phyloP scores from a whole-genome alignment of 2,888 invertebrate genomes.

The Monochamus alternatus region DNA sequence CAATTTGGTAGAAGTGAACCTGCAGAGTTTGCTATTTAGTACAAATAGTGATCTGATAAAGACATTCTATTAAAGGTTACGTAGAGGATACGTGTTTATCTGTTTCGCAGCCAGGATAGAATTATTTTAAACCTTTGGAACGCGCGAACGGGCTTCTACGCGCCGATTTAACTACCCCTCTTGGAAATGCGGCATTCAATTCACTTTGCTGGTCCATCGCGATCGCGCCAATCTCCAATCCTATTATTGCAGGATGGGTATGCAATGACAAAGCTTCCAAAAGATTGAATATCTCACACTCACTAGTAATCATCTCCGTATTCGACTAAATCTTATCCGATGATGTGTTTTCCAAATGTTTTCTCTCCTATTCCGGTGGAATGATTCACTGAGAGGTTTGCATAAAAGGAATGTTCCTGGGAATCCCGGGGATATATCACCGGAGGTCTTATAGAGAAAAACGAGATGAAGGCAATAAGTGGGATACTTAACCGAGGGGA shows the following conservation, averaged over 20 bases:
- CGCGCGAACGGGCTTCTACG: conserved; percentile 2
- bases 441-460: conserved; percentile 10
- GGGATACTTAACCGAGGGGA: conserved; percentile 11
- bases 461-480: conserved; percentile 20
- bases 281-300: conserved; percentile 58
- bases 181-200: conserved; percentile 57
- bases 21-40: too few species aligned
- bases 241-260: conserved; percentile 60
- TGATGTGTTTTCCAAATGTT: conserved; percentile 50
- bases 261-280: conserved; percentile 60
- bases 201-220: conserved; percentile 60
- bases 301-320: conserved; percentile 53
- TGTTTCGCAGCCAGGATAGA: neutral
- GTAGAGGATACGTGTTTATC: neutral
- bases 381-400: conserved; percentile 30
- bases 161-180: conserved; percentile 46
- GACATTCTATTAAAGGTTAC: too few species aligned
- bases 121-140: neutral
- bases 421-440: conserved; percentile 23
- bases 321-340: conserved; percentile 50
- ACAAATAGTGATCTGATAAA: too few species aligned
- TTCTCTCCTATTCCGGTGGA: conserved; percentile 45
- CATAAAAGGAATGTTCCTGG: conserved; percentile 29
- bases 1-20: too few species aligned
- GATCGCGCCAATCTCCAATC: conserved; percentile 61